A percentile compares a stretch with the other conserved stretches of the same genome.
These are phyloP conservation scores for Schlechtendalia chinensis DNA, from an alignment of 1,140 invertebrate species.

Conservation along the genomic window DNA sequence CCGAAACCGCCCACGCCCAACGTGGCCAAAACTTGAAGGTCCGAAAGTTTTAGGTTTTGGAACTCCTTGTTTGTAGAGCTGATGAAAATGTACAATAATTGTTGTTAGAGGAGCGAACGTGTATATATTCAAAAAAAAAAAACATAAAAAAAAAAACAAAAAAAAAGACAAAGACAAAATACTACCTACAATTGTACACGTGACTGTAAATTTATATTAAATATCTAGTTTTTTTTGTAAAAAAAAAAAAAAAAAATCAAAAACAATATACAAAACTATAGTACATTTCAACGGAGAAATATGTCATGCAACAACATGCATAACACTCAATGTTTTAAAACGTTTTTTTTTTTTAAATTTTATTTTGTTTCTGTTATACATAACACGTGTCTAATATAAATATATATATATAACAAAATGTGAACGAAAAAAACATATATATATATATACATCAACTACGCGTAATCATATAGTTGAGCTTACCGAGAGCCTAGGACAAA, in stretches of 20 bases:
- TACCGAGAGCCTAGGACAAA: slow-evolving; percentile 47
- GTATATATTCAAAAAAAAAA: too few species aligned
- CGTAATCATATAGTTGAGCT: slow-evolving; percentile 22
- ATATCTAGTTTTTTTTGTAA: background rate
- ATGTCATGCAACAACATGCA: slow-evolving; percentile 45
- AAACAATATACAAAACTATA: background rate
- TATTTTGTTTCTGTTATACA: background rate
- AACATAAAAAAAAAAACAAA: too few species aligned
- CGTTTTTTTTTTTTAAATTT: background rate
- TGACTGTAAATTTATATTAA: background rate
- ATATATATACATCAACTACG: slow-evolving; percentile 2
- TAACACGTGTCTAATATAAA: background rate
- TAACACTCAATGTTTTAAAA: background rate
- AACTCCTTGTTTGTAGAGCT: slow-evolving; percentile 84
- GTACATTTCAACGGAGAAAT: background rate
- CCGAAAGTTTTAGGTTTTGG: slow-evolving; percentile 75
- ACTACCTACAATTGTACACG: background rate
- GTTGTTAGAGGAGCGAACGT: too few species aligned
- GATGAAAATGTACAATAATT: slow-evolving; percentile 51
- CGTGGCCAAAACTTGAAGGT: slow-evolving; percentile 86
- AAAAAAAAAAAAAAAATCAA: background rate
- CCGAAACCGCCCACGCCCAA: slow-evolving; percentile 97
- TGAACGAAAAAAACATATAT: background rate
- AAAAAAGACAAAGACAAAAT: too few species aligned
- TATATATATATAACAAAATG: background rate